Conservation (phyloP, 2,113 vertebrate genomes). For the Pedionomus torquatus region DNA sequence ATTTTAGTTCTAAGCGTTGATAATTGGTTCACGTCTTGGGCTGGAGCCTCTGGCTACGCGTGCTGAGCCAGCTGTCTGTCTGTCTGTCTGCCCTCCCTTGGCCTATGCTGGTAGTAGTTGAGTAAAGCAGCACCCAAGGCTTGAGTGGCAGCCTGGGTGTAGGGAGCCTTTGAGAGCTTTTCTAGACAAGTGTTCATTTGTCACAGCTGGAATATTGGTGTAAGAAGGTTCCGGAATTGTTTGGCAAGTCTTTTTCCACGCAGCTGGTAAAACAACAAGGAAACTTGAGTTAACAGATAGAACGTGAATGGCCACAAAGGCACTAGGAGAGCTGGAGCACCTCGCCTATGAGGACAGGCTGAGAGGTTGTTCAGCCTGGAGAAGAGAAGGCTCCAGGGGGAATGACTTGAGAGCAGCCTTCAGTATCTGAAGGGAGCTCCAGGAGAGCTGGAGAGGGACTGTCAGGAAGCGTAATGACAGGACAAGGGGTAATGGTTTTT, state of each 20-base stretch:
- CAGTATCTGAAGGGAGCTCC: too few relatives aligned
- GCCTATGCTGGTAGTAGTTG: fast-evolving
- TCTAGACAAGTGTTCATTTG: not conserved
- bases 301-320: not conserved
- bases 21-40: not conserved
- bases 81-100: not conserved
- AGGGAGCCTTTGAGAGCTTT: not conserved
- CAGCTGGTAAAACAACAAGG: not conserved
- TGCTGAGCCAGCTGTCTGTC: not conserved
- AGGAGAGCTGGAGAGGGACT: too few relatives aligned
- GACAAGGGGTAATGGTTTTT: too few relatives aligned
- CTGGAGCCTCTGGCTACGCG: fast-evolving
- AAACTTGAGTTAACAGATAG: not conserved
- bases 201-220: not conserved
- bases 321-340: too few relatives aligned
- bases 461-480: too few relatives aligned
- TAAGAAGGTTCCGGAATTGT: not conserved
- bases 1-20: not conserved
- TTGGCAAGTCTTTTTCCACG: not conserved
- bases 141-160: not conserved
- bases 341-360: too few relatives aligned
- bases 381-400: too few relatives aligned
- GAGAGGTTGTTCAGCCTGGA: too few relatives aligned
- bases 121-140: not conserved
- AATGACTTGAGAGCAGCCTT: too few relatives aligned